These are phyloP conservation scores for Onychomys arenicola DNA, from an alignment of 2,797 vertebrate genomes.

Conservation along the genomic window DNA sequence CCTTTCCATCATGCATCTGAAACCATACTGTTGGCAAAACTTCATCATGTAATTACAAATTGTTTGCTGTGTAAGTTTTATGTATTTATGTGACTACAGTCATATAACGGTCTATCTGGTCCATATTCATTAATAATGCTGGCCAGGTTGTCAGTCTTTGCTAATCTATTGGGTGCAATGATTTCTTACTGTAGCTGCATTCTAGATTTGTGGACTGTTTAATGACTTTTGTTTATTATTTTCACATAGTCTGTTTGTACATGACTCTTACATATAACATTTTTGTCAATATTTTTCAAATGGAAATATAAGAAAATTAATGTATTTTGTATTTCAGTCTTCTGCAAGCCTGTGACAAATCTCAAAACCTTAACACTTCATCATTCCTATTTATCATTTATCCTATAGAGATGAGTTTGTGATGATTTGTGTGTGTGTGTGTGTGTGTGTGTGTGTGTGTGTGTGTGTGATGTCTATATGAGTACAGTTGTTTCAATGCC, in stretches of 20 bases:
- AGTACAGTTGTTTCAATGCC: neutral
- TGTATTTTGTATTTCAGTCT: neutral
- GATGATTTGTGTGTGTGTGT: neutral
- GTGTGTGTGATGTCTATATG: neutral
- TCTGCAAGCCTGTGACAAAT: neutral
- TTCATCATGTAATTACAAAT: slow-evolving; percentile 20
- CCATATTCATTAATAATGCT: neutral
- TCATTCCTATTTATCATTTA: neutral
- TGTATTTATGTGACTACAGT: neutral
- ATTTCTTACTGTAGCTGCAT: neutral
- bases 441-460: neutral
- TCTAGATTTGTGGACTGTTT: neutral
- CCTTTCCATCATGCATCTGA: neutral
- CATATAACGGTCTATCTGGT: neutral
- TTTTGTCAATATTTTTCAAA: neutral
- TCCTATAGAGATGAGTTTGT: neutral
- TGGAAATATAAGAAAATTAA: neutral
- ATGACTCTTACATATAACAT: neutral
- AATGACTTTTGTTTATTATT: neutral
- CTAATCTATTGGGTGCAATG: neutral
- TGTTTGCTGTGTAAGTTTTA: neutral
- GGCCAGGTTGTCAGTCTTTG: neutral
- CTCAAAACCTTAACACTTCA: neutral
- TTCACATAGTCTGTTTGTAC: neutral
- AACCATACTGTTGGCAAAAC: neutral